A percentile compares a stretch with the other conserved stretches of the same genome.
Evolutionary conservation across 2,113 vertebrate species (phyloP).

Genomic region (Rhizomys pruinosus): DNA sequence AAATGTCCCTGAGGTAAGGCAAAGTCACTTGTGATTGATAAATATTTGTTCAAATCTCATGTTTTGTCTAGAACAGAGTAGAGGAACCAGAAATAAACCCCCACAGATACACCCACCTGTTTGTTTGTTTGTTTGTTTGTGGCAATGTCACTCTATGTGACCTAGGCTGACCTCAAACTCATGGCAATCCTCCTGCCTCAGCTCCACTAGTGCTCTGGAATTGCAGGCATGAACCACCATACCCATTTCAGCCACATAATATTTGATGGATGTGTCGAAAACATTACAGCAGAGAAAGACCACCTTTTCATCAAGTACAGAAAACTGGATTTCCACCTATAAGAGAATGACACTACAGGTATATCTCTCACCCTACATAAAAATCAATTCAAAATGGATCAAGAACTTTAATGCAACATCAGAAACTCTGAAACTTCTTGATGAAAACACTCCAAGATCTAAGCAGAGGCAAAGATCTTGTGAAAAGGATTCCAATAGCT

Average conservation of each 20-base stretch:
- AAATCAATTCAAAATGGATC: not conserved
- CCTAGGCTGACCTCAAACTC: not conserved
- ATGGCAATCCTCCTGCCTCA: not conserved
- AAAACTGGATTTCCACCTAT: not conserved
- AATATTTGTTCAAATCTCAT: not conserved
- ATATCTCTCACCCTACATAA: not conserved
- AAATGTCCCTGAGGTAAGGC: not conserved
- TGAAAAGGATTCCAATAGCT: not conserved
- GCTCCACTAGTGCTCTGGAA: not conserved
- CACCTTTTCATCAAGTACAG: not conserved
- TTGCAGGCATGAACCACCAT: not conserved
- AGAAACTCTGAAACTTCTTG: not conserved
- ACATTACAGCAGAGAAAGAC: not conserved
- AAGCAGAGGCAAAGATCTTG: not conserved
- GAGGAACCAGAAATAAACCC: not conserved
- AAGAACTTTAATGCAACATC: not conserved
- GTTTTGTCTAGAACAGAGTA: not conserved
- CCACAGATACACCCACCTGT: not conserved
- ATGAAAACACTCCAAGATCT: not conserved
- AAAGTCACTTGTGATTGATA: not conserved
- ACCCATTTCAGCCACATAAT: not conserved
- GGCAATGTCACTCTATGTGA: not conserved
- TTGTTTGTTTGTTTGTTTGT: not conserved
- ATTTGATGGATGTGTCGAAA: not conserved
- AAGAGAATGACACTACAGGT: not conserved